Evolutionary conservation across 2,888 invertebrate species (phyloP).

Genomic region (Eristalis tenax): DNA sequence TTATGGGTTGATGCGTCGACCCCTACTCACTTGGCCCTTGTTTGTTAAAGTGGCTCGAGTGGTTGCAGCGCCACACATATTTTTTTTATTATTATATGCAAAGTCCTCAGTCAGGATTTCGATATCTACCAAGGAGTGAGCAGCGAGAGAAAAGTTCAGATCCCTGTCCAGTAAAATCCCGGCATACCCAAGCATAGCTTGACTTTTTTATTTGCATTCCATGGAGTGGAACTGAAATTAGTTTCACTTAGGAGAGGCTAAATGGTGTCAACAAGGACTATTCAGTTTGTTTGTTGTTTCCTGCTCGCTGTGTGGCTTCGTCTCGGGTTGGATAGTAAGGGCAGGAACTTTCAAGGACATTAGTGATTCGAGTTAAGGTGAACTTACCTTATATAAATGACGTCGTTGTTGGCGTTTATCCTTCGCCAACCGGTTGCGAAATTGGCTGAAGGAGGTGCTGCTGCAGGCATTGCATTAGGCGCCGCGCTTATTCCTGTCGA

Average conservation of each 20-base stretch:
- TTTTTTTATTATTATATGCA: too few species aligned
- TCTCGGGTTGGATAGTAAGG: not conserved
- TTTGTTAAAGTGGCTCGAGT: too few species aligned
- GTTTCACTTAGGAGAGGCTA: constrained; percentile 61
- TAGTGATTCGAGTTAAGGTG: constrained; percentile 20
- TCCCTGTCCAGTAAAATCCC: not conserved
- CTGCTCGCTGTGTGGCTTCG: not conserved
- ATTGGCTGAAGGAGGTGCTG: constrained; percentile 77
- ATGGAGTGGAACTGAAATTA: constrained; percentile 58
- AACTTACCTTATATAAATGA: constrained; percentile 89
- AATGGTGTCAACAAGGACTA: constrained; percentile 67
- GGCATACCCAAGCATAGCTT: too few species aligned
- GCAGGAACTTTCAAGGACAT: constrained; percentile 65
- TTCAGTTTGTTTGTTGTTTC: constrained; percentile 31
- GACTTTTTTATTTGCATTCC: constrained; percentile 48
- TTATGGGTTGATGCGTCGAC: too few species aligned
- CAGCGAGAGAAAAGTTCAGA: constrained; percentile 43
- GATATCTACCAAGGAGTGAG: constrained; percentile 25
- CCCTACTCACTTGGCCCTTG: too few species aligned
- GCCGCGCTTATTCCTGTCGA: constrained; percentile 52
- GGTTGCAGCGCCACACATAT: too few species aligned
- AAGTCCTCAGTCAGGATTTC: constrained; percentile 32
- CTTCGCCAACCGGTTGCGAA: constrained; percentile 91
- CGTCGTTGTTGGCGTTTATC: constrained; percentile 86
- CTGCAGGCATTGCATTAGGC: constrained; percentile 41